Evolutionary conservation across 2,888 invertebrate genomes (phyloP).

Genomic region (Thyatira batis): DNA sequence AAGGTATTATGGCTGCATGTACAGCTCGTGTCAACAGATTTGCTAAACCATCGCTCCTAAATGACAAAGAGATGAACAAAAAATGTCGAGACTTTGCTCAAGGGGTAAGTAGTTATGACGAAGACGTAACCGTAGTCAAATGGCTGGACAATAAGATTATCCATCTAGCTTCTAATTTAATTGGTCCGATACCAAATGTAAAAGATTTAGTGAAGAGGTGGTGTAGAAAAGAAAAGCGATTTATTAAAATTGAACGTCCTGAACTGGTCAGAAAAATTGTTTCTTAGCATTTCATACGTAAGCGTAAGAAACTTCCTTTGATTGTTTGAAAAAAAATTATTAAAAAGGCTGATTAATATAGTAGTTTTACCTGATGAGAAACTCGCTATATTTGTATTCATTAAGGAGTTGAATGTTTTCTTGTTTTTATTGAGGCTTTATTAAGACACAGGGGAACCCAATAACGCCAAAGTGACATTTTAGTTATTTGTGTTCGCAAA

Average conservation of each 20-base stretch:
- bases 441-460: too few relatives aligned
- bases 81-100: slow-evolving; percentile 26
- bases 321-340: too few relatives aligned
- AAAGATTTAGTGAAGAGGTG: slow-evolving; percentile 27
- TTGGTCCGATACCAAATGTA: slow-evolving; percentile 30
- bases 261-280: slow-evolving; percentile 25
- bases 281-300: too few relatives aligned
- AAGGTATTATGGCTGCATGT: slow-evolving; percentile 27
- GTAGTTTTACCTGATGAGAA: too few relatives aligned
- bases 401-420: too few relatives aligned
- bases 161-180: slow-evolving; percentile 30
- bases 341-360: too few relatives aligned
- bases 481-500: too few relatives aligned
- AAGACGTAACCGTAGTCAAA: slow-evolving; percentile 30
- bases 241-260: slow-evolving; percentile 30
- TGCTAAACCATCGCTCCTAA: slow-evolving; percentile 21
- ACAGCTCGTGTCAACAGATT: slow-evolving; percentile 30
- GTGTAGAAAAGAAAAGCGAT: slow-evolving; percentile 22
- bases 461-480: too few relatives aligned
- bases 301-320: too few relatives aligned
- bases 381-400: too few relatives aligned
- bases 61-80: slow-evolving; percentile 25
- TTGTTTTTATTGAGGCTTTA: too few relatives aligned
- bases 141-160: slow-evolving; percentile 32
- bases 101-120: slow-evolving; percentile 23